phyloP scores from a whole-genome alignment of 1,140 invertebrate genomes.

The Oppia nitens region DNA sequence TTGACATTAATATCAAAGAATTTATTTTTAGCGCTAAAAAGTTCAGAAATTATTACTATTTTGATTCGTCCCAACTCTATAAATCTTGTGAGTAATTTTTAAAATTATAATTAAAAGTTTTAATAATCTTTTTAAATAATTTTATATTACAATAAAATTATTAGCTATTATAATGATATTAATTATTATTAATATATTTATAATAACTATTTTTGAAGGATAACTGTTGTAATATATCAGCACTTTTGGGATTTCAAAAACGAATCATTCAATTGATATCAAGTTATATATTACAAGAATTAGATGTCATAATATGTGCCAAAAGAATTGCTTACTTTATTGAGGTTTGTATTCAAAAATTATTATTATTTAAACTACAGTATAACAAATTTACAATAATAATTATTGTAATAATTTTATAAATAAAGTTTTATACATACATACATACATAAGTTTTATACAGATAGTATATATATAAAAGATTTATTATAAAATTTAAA shows the following conservation, averaged over 20 bases:
- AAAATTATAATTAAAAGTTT: too few species aligned
- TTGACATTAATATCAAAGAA: slow-evolving; percentile 4
- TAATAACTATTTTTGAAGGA: neutral
- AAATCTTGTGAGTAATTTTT: slow-evolving; percentile 1
- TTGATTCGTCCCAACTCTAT: neutral
- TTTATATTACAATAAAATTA: neutral
- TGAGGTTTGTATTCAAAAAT: neutral
- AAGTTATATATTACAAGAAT: neutral
- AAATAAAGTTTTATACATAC: too few species aligned
- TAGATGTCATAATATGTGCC: neutral
- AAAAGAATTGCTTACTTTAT: slow-evolving; percentile 7
- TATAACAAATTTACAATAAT: too few species aligned
- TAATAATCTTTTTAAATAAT: too few species aligned
- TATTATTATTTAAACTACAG: too few species aligned
- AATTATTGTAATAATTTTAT: too few species aligned
- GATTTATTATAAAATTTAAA: too few species aligned
- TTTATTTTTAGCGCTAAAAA: slow-evolving; percentile 1
- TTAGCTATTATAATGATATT: neutral
- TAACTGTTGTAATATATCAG: slow-evolving; percentile 1
- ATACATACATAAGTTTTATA: too few species aligned
- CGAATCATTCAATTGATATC: slow-evolving; percentile 4
- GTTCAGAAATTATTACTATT: slow-evolving; percentile 9
- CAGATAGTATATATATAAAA: too few species aligned
- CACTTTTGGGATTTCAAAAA: slow-evolving; percentile 5
- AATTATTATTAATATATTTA: neutral